Conservation (phyloP, 1,140 invertebrate species). For the Drosophila erecta region DNA sequence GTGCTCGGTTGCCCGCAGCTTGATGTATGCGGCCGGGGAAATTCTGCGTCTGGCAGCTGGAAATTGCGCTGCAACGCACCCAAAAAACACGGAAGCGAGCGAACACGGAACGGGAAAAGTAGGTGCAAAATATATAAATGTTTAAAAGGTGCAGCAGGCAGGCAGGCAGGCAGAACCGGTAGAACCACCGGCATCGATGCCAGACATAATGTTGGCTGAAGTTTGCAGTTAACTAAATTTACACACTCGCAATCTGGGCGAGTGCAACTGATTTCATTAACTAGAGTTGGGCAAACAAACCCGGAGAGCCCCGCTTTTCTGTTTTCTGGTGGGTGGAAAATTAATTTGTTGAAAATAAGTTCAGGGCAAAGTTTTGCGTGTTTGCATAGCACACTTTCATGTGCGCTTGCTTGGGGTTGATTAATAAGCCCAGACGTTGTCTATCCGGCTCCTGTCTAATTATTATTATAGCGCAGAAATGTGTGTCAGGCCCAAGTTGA, state of each 20-base stretch:
- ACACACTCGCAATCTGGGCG: constrained; percentile 66
- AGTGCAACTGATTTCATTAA: constrained; percentile 83
- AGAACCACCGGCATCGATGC: constrained; percentile 50
- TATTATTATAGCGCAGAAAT: constrained; percentile 63
- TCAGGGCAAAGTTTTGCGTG: constrained; percentile 69
- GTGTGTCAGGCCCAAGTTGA: constrained; percentile 21
- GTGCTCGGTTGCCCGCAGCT: constrained; percentile 27
- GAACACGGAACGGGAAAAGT: constrained; percentile 14
- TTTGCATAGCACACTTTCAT: constrained; percentile 44
- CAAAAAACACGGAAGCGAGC: constrained; percentile 7
- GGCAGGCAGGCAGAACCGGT: constrained; percentile 2
- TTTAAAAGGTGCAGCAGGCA: constrained; percentile 29
- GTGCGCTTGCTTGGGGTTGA: constrained; percentile 41
- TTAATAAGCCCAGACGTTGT: constrained; percentile 56
- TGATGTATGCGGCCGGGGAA: constrained; percentile 45
- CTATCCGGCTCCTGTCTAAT: constrained; percentile 35
- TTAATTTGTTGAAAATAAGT: constrained; percentile 84
- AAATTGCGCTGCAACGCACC: constrained; percentile 66
- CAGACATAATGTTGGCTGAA: constrained; percentile 64
- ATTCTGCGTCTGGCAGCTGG: constrained; percentile 70
- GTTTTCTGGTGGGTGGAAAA: constrained; percentile 57
- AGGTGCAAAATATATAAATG: constrained; percentile 37
- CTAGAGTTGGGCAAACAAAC: constrained; percentile 72
- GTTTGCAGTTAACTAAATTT: constrained; percentile 75
- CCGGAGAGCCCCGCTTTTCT: constrained; percentile 1